These are phyloP conservation scores for Hippoglossus hippoglossus DNA, from an alignment of 2,797 vertebrate genomes.

Conservation along the genomic window DNA sequence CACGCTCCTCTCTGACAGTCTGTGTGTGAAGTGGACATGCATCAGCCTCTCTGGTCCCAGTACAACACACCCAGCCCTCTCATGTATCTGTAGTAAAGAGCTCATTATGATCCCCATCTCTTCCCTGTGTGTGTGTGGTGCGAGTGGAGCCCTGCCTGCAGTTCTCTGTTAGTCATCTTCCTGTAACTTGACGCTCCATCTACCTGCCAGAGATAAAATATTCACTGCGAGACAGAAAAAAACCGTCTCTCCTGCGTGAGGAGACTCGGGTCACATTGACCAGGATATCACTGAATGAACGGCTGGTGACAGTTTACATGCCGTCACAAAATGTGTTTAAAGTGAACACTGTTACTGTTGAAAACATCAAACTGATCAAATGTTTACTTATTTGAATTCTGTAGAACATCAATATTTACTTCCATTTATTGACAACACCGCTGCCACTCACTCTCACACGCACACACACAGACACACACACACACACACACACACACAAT, in stretches of 20 bases:
- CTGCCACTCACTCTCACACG: no score
- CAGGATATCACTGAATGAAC: neutral
- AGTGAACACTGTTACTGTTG: neutral
- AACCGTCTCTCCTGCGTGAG: neutral
- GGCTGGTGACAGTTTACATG: no score
- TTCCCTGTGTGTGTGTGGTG: neutral
- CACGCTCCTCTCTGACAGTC: no score
- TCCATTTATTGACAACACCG: no score
- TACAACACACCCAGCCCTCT: slow-evolving; percentile 1
- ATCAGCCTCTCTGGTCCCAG: slow-evolving; percentile 7
- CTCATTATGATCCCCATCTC: slow-evolving; percentile 18
- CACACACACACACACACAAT: no score
- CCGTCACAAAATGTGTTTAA: no score
- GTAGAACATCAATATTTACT: no score
- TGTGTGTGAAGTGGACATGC: no score
- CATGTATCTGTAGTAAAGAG: slow-evolving; percentile 44
- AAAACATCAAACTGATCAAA: neutral
- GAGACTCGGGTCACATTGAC: neutral
- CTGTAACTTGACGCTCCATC: slow-evolving; percentile 60
- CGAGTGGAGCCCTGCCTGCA: slow-evolving; percentile 11
- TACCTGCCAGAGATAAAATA: slow-evolving; percentile 69
- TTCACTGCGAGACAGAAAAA: slow-evolving; percentile 47
- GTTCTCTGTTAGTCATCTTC: slow-evolving; percentile 40
- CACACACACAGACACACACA: no score
- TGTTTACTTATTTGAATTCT: neutral